These are phyloP conservation scores for Mermis nigrescens DNA, from an alignment of 2,888 invertebrate genomes.

Conservation along the genomic window DNA sequence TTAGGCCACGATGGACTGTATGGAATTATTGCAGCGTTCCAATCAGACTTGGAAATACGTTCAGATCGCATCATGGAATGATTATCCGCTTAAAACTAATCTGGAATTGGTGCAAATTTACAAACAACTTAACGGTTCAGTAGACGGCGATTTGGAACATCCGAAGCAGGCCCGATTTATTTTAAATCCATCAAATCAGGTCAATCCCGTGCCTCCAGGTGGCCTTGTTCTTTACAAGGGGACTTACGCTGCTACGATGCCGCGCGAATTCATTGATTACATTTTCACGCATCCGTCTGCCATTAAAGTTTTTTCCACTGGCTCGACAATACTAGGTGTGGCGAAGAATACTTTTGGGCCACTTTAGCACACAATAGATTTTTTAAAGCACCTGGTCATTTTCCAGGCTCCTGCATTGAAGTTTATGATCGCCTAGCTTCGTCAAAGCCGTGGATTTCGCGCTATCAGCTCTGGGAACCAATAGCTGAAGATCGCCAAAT, in stretches of 20 bases:
- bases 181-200: not conserved
- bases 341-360: conserved; percentile 34
- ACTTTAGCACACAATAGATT: conserved; percentile 29
- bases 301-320: conserved; percentile 27
- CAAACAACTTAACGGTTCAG: not conserved
- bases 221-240: conserved; percentile 9
- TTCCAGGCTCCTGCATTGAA: conserved; percentile 3
- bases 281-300: conserved; percentile 24
- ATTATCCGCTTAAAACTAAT: conserved; percentile 6
- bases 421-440: not conserved
- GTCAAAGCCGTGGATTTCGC: not conserved
- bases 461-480: not conserved
- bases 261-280: conserved; percentile 29
- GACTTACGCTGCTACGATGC: conserved; percentile 33
- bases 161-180: not conserved
- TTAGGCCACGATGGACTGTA: not conserved
- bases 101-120: conserved; percentile 4
- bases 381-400: conserved; percentile 3
- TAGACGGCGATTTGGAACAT: not conserved
- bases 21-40: not conserved
- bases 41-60: not conserved
- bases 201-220: conserved; percentile 1
- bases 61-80: conserved; percentile 1
- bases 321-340: conserved; percentile 28
- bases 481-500: not conserved